A percentile compares a stretch with the other conserved stretches of the same genome.
These are phyloP conservation scores for Intellagama lesueurii DNA, from an alignment of 2,797 vertebrate species.

Conservation along the genomic window DNA sequence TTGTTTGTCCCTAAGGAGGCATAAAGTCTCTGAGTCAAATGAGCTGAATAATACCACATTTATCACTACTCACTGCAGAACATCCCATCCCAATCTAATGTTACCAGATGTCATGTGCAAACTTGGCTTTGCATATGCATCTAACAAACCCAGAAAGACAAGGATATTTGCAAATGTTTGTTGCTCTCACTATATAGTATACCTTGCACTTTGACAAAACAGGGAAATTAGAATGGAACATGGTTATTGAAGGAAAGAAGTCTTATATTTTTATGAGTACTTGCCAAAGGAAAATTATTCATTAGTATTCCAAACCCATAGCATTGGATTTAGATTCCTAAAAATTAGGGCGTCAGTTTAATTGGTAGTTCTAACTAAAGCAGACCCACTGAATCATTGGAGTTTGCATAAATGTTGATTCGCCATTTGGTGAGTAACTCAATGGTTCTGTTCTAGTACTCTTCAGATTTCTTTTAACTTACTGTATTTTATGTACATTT, in stretches of 20 bases:
- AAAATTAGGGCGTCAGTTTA: too few species aligned
- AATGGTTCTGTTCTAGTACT: too few species aligned
- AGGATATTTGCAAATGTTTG: neutral
- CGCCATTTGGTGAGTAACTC: too few species aligned
- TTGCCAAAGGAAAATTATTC: neutral
- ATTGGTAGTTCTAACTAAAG: too few species aligned
- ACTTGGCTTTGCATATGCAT: neutral
- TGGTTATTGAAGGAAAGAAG: neutral
- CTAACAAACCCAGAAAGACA: neutral
- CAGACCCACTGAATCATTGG: too few species aligned
- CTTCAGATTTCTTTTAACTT: too few species aligned
- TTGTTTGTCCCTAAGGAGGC: neutral
- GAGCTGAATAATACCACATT: too few species aligned
- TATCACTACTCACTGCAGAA: neutral
- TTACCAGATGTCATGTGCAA: neutral
- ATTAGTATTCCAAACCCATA: neutral
- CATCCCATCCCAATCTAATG: neutral
- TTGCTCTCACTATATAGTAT: neutral
- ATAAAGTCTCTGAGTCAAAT: neutral
- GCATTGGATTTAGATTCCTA: neutral
- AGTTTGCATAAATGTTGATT: too few species aligned
- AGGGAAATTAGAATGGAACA: neutral
- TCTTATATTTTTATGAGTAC: too few species aligned
- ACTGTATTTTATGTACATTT: too few species aligned
- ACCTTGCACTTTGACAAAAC: neutral